Base-by-base conservation (phyloP, 2,888 invertebrate genomes). In the Nymphalis polychloros region DNA sequence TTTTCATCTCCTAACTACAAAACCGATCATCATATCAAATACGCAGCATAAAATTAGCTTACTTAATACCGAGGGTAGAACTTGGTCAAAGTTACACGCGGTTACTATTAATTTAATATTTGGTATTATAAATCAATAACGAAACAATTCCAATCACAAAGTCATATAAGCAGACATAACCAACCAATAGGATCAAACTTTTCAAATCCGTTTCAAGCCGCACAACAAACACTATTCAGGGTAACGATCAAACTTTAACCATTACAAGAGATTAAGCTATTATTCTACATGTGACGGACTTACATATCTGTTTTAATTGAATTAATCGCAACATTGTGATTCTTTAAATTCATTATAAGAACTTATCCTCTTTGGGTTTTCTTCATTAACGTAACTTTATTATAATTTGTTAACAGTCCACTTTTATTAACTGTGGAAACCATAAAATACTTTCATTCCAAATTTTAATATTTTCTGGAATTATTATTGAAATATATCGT, bases 261-360 rank as follows among this genome's bases (percentile, higher is more conserved):
- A 74, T 75, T 75, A 74, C 61, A 65, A 52, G 59, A 74, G 72
- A 74, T 75, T 75, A 75, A 68, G 70, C 70, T 67, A 69, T 72
- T 70, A 67, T 64, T 72, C 62, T 53, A 64, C 64, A 61, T 68
- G 64, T 64, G 64, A 67, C 35, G 31, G 35, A 61, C 66, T 47
- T 62, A 65, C 46, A 60, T 52, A 53, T 31, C 50, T 46, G 60
- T 52, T 65, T 47, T 60, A 35, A 60, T 59, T 31, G 41, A 41
- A 16, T 49, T 60, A 49, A 60, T 13, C 27, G 19, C 13, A 7
- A 16, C n/a, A 48, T 49, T 60, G 27, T n/a, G 48, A 48, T 60
- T 27, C 13, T 55, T 23, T 52, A 31, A 31, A 19, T 20, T 13
- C 23, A 10, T 27, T 31, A 23, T 16, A 55, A 13, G 17, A 17